A percentile compares a stretch with the other conserved stretches of the same genome.
phyloP scores from a whole-genome alignment of 2,797 vertebrate species.

The Allobates femoralis region DNA sequence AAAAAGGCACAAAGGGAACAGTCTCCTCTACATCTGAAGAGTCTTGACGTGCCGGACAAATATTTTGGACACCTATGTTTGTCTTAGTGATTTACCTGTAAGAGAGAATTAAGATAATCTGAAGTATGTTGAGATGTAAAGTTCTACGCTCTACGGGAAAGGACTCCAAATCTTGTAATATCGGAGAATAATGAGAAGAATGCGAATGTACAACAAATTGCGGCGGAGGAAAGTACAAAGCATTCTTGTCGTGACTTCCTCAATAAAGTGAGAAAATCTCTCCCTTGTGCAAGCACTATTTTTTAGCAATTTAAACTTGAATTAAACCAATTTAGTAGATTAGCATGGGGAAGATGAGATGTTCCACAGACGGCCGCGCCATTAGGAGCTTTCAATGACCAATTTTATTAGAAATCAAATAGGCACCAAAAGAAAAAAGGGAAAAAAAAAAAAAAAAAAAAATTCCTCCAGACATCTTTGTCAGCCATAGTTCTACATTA shows the following conservation, averaged over 20 bases:
- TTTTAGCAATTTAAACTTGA: conserved; percentile 45
- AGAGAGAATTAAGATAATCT: neutral
- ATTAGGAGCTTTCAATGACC: conserved; percentile 45
- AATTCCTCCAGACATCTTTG: conserved; percentile 64
- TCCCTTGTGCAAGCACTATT: conserved; percentile 34
- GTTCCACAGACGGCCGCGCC: neutral
- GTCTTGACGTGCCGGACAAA: neutral
- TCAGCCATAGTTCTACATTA: conserved; percentile 63
- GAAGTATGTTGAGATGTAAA: neutral
- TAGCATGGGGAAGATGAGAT: conserved; percentile 31
- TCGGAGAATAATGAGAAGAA: neutral
- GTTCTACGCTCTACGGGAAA: neutral
- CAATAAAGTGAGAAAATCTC: conserved; percentile 39
- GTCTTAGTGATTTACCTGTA: neutral
- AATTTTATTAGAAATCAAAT: neutral
- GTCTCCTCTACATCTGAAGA: neutral
- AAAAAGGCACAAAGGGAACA: neutral
- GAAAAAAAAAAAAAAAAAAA: conserved; percentile 8
- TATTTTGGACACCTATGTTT: neutral
- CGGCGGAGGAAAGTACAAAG: neutral
- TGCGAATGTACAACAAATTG: conserved; percentile 20
- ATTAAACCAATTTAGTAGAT: conserved; percentile 46
- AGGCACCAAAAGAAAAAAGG: conserved; percentile 48
- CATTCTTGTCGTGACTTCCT: conserved; percentile 23
- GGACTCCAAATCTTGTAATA: conserved; percentile 6